A percentile compares a stretch with the other conserved stretches of the same genome.
Conservation (phyloP, 2,113 vertebrate genomes). For the Tetraodon nigroviridis region DNA sequence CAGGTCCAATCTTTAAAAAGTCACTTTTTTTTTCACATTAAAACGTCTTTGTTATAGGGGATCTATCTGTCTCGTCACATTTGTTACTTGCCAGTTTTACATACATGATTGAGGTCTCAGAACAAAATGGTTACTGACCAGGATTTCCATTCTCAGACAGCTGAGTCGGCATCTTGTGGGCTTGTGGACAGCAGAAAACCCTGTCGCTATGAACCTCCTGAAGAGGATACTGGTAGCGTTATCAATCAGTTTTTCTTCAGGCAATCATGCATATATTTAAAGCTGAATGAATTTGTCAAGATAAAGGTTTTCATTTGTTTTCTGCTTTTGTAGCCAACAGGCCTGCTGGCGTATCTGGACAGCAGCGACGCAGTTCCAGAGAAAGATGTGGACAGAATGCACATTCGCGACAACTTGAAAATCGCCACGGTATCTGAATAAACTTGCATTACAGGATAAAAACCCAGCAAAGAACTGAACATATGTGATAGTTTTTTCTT, state of each 20-base stretch:
- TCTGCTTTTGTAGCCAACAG: slow-evolving; percentile 78
- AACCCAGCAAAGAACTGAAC: background rate
- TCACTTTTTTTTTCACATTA: too few species aligned
- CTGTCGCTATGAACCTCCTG: slow-evolving; percentile 88
- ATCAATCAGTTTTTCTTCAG: too few species aligned
- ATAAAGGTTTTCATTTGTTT: background rate
- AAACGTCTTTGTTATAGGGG: background rate
- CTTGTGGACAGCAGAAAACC: slow-evolving; percentile 95
- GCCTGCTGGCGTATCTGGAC: slow-evolving; percentile 91
- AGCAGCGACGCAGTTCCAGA: slow-evolving; percentile 90
- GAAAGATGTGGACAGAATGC: slow-evolving; percentile 94
- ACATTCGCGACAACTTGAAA: slow-evolving; percentile 95
- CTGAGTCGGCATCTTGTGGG: slow-evolving; percentile 97
- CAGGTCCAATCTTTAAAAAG: slow-evolving; percentile 69
- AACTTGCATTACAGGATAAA: background rate
- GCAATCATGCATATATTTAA: too few species aligned
- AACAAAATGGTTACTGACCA: background rate
- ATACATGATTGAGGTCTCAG: background rate
- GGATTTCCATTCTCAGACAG: slow-evolving; percentile 75
- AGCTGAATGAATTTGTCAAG: too few species aligned
- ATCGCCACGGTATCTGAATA: slow-evolving; percentile 84
- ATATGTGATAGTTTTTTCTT: background rate
- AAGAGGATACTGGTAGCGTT: slow-evolving; percentile 94
- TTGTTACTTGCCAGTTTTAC: background rate
- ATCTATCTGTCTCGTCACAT: background rate